These are phyloP conservation scores for Xestia sexstrigata DNA, from an alignment of 2,888 invertebrate species.

Conservation along the genomic window DNA sequence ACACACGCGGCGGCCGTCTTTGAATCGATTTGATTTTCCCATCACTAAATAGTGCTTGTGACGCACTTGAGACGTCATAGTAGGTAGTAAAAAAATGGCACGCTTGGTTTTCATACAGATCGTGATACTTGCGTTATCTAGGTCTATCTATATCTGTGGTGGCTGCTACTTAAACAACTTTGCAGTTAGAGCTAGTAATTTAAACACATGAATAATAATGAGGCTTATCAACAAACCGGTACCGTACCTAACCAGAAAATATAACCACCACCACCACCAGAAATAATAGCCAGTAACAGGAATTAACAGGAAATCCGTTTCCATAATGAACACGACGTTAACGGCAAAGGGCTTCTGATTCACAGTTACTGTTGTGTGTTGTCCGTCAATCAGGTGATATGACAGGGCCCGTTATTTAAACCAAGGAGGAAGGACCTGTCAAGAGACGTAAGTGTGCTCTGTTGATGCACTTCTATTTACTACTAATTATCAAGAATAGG, in stretches of 20 bases:
- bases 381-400: background rate
- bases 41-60: too few species aligned
- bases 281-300: background rate
- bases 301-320: constrained; percentile 27
- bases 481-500: background rate
- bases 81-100: too few species aligned
- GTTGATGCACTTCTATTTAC: too few species aligned
- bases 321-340: background rate
- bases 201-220: background rate
- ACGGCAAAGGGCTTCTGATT: constrained; percentile 18
- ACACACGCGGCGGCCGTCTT: too few species aligned
- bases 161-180: too few species aligned
- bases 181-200: too few species aligned
- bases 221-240: background rate
- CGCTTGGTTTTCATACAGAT: too few species aligned
- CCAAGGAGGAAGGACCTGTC: background rate
- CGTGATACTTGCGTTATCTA: too few species aligned
- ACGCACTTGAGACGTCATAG: too few species aligned
- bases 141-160: too few species aligned
- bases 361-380: background rate
- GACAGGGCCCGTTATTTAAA: constrained; percentile 35
- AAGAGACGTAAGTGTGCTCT: background rate
- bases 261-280: too few species aligned
- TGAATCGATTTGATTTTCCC: too few species aligned
- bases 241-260: background rate